A percentile compares a stretch with the other conserved stretches of the same genome.
Evolutionary conservation across 30 jellyfish, hydroid and myxozoan species (phyloP).

Genomic region (Mastigias papua): DNA sequence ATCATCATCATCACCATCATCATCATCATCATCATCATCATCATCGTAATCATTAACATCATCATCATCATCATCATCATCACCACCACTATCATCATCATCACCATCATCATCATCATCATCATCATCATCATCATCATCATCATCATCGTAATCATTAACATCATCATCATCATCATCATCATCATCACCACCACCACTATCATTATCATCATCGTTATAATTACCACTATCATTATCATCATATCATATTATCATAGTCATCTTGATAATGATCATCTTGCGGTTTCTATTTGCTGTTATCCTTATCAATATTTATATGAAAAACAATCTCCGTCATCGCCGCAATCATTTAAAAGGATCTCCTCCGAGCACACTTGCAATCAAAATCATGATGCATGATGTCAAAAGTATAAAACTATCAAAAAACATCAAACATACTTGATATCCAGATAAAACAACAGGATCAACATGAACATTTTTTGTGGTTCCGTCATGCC

Average conservation of each 20-base stretch:
- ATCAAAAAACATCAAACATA: not conserved
- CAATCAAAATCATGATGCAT: no score
- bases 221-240: not conserved
- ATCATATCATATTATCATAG: not conserved
- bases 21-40: constrained; percentile 10
- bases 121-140: constrained; percentile 7
- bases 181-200: constrained; percentile 1
- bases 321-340: no score
- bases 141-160: not conserved
- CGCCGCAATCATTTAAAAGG: no score
- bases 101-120: not conserved
- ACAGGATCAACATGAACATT: constrained; percentile 97
- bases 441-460: constrained; percentile 72
- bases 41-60: not conserved
- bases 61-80: constrained; percentile 13
- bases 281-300: not conserved
- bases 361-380: no score
- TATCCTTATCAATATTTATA: not conserved
- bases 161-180: constrained; percentile 9
- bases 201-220: not conserved
- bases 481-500: constrained; percentile 96
- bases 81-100: not conserved
- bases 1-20: not conserved
- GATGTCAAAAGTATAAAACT: no score
- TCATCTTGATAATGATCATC: not conserved